Evolutionary conservation across 2,113 vertebrate genomes (phyloP), one percentile per base, ranked within the genome.

Genomic region (Pandion haliaetus): DNA sequence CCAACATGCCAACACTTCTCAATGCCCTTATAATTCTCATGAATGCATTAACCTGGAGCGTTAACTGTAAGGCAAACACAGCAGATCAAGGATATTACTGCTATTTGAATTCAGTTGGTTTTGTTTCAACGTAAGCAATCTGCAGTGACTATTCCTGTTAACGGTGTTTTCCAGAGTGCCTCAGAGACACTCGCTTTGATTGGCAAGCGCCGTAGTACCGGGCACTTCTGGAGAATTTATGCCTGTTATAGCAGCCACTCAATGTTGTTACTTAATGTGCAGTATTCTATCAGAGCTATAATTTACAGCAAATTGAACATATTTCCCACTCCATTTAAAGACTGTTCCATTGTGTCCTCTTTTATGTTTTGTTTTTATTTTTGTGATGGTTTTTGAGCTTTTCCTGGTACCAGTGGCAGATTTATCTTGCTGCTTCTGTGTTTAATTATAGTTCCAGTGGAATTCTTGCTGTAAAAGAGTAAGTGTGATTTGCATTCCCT

Each of bases 391-490:
- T 92, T 95, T 76, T 63, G 58, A 82, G 49, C 47, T 87, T 95
- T 95, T 66, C 34, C 9, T 82, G 55, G 44, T 94, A 44, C 28
- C 31, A 61, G 5, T 83, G 65, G 66, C 44, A 71, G 63, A 91
- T 96, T 76, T 84, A 29, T 91, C 63, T 81, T 86, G 16, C 21
- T 72, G 3, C 36, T 90, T 81, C 67, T 57, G 8, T 82, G 24
- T 95, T 96, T 92, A 94, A 95, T 94, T 95, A 80, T 73, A 82
- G n/a, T 88, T 83, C 24, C 58, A 88, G 34, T 42, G 25, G 70
- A 90, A 91, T 90, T 86, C 28, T 90, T 93, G 61, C 59, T 83
- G n/a, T 76, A 76, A 79, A 93, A 79, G 61, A 58, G 14, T 21
- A 84, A 82, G 38, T 72, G 61, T 80, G 61, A 77, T 94, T 88